A percentile compares a stretch with the other conserved stretches of the same genome.
Conservation (phyloP, 2,888 invertebrate genomes). For the Ectemnius continuus region DNA sequence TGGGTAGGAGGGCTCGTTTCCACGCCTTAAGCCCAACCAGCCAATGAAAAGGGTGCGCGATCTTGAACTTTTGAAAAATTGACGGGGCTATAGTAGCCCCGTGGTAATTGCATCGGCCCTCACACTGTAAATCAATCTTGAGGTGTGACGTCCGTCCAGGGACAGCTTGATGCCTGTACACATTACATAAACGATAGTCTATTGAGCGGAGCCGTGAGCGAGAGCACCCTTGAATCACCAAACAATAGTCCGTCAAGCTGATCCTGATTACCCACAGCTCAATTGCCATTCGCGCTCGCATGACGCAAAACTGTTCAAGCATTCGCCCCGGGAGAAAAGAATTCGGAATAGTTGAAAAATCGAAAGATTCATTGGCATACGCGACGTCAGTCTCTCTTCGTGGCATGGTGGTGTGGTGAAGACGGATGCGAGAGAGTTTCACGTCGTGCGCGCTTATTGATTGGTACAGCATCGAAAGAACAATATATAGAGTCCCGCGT, state of each 20-base stretch:
- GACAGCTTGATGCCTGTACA: background rate
- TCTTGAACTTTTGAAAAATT: background rate
- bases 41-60: too few relatives aligned
- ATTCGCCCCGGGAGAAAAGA: constrained; percentile 13
- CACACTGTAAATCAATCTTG: too few relatives aligned
- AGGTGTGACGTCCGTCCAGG: too few relatives aligned
- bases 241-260: background rate
- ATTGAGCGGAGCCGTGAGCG: constrained; percentile 1
- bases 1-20: too few relatives aligned
- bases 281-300: constrained; percentile 4
- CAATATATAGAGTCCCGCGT: constrained; percentile 41
- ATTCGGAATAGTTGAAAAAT: constrained; percentile 31
- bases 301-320: constrained; percentile 28
- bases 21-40: too few relatives aligned
- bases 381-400: background rate
- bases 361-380: background rate
- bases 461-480: constrained; percentile 56
- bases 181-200: constrained; percentile 8
- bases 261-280: background rate
- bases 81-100: background rate
- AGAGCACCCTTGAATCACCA: constrained; percentile 3
- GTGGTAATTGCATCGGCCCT: too few relatives aligned
- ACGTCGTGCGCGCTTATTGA: constrained; percentile 53
- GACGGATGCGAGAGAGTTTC: constrained; percentile 45
- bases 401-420: background rate